Percentiles rank a stretch among this genome's conserved stretches.
These are phyloP conservation scores for Ceratoteleas bidentatus DNA, from an alignment of 1,140 invertebrate species.

Conservation along the genomic window DNA sequence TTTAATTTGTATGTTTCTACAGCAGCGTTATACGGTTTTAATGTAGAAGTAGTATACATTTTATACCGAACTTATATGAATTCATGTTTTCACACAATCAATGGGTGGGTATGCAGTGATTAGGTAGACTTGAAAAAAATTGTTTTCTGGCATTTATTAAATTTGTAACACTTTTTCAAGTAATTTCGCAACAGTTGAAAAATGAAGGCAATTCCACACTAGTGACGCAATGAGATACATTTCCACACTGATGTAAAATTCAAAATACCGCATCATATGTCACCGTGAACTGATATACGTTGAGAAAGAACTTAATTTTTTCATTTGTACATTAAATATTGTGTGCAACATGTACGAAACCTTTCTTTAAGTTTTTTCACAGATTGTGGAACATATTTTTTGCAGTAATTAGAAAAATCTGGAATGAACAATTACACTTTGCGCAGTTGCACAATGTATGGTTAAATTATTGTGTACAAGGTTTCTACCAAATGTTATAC, in stretches of 20 bases:
- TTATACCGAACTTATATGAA: too few relatives aligned
- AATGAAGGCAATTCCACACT: neutral
- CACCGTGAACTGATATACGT: slow-evolving; percentile 7
- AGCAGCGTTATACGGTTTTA: too few relatives aligned
- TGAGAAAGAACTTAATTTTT: neutral
- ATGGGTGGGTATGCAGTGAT: too few relatives aligned
- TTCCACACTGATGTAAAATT: neutral
- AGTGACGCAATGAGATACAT: slow-evolving; percentile 1
- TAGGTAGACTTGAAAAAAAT: too few relatives aligned
- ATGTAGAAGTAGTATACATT: too few relatives aligned
- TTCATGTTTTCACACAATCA: too few relatives aligned
- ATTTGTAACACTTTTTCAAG: slow-evolving; percentile 8
- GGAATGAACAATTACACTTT: neutral
- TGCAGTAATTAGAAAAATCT: neutral
- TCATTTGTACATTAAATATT: neutral
- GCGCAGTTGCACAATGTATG: too few relatives aligned
- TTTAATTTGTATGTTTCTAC: too few relatives aligned
- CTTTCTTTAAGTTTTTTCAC: neutral
- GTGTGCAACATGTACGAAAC: slow-evolving; percentile 4
- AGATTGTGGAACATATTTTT: slow-evolving; percentile 1
- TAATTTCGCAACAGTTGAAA: neutral
- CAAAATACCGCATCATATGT: too few relatives aligned
- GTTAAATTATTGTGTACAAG: neutral
- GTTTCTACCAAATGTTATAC: neutral
- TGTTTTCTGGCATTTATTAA: too few relatives aligned